Base-by-base conservation (phyloP, 2,113 vertebrate genomes). In the Chinchilla lanigera region DNA sequence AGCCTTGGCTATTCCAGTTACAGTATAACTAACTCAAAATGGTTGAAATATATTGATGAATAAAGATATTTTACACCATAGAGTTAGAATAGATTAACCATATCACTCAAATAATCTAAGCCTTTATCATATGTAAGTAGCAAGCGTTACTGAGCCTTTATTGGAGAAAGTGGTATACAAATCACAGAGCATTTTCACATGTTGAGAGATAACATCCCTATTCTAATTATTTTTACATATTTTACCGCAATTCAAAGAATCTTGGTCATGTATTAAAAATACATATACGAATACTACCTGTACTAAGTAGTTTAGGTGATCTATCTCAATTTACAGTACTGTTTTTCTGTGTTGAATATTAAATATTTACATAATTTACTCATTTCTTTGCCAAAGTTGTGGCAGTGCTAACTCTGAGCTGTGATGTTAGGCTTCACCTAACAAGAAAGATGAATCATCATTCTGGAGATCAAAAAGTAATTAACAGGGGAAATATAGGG, bases 391-490 rank as follows among this genome's bases (percentile, higher is more conserved):
- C 5, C 41, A 33, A 83, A 93, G 10, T 82, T 61, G 89, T 94
- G 1, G 14, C 24, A 93, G 69, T 69, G 13, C 47, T 86, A 93
- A 63, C 3, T 89, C 93, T 28, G 73, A 16, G 60, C 26, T 94
- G 16, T 75, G 60, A 8, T 95, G 52, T 63, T 86, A 93, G 10
- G 4, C 4, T 50, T 5, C 30, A 30, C 52, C 1, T 69, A 28
- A 47, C 30, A 90, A 87, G 67, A 94, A 58, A 80, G 35, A 44
- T 95, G 92, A 89, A 71, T 84, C 65, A 93, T 92, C 85, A 90
- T 67, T 90, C 67, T 30, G 63, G 84, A 92, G 60, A 87, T 96
- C 80, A 94, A 41, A 9, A 97, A 94, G 35, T 93, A 90, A 97
- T 95, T 96, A 96, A 78, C 38, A 80, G 44, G 22, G 52, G 54